Conservation (phyloP, 2,113 vertebrate species). For the Nerophis ophidion region DNA sequence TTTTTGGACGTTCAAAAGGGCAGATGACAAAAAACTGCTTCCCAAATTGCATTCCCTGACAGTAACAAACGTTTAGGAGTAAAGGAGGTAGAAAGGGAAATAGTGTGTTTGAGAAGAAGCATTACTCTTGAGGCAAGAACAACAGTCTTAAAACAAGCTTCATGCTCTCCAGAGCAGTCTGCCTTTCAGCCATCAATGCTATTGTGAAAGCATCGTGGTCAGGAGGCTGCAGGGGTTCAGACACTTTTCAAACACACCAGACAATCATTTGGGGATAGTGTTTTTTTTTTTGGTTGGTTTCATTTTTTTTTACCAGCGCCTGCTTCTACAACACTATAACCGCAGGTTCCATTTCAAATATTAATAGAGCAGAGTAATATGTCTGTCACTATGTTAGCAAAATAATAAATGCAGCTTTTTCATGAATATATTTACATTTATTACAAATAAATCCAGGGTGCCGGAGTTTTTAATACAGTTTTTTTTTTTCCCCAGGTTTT, state of each 20-base stretch:
- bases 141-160: slow-evolving; percentile 49
- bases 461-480: too few relatives aligned
- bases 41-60: too few relatives aligned
- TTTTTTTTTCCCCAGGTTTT: too few relatives aligned
- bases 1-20: too few relatives aligned
- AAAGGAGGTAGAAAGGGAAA: slow-evolving; percentile 7
- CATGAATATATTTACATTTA: too few relatives aligned
- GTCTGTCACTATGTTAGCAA: too few relatives aligned
- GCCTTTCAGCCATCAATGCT: slow-evolving; percentile 30
- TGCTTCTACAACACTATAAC: too few relatives aligned
- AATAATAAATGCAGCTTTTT: too few relatives aligned
- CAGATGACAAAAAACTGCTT: too few relatives aligned
- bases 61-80: not conserved
- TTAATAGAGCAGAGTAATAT: too few relatives aligned
- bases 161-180: slow-evolving; percentile 40
- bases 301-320: not conserved
- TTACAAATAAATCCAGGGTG: too few relatives aligned
- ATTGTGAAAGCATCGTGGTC: slow-evolving; percentile 9
- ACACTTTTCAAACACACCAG: slow-evolving; percentile 21
- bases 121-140: slow-evolving; percentile 39
- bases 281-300: slow-evolving; percentile 2
- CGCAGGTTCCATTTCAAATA: too few relatives aligned
- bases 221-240: slow-evolving; percentile 23
- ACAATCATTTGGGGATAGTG: slow-evolving; percentile 24
- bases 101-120: slow-evolving; percentile 5